These are phyloP conservation scores for Sphyrna mokarran DNA, from an alignment of 2,113 vertebrate species.

Conservation along the genomic window DNA sequence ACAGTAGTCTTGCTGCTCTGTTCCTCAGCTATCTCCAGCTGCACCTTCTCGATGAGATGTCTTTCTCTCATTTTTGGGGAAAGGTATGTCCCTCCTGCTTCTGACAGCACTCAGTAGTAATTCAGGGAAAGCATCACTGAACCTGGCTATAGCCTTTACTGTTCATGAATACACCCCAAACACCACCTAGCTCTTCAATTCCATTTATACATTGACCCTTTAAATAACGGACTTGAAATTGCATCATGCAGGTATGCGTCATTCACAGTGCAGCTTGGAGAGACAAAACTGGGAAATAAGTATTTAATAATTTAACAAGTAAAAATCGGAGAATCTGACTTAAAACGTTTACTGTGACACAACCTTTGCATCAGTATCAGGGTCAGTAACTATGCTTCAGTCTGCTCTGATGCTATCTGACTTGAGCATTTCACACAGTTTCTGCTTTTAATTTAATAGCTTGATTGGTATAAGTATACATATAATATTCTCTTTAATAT, in stretches of 20 bases:
- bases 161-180: too few species aligned
- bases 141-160: too few species aligned
- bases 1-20: too few species aligned
- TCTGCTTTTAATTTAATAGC: background rate
- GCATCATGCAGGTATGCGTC: background rate
- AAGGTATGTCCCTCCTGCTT: too few species aligned
- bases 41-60: too few species aligned
- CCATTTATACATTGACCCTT: too few species aligned
- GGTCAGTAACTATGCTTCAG: background rate
- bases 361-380: background rate
- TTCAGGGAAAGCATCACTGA: too few species aligned
- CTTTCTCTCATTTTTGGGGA: too few species aligned
- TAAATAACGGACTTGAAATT: too few species aligned
- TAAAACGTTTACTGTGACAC: background rate
- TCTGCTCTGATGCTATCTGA: background rate
- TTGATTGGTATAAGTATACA: background rate
- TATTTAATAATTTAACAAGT: background rate
- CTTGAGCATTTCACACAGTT: background rate
- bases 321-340: background rate
- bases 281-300: background rate
- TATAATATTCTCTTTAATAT: conserved; percentile 1
- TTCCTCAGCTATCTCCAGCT: too few species aligned
- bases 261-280: background rate
- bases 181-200: too few species aligned
- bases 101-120: too few species aligned